Evolutionary conservation across 2,113 vertebrate genomes (phyloP).

Genomic region (Albula glossodonta): DNA sequence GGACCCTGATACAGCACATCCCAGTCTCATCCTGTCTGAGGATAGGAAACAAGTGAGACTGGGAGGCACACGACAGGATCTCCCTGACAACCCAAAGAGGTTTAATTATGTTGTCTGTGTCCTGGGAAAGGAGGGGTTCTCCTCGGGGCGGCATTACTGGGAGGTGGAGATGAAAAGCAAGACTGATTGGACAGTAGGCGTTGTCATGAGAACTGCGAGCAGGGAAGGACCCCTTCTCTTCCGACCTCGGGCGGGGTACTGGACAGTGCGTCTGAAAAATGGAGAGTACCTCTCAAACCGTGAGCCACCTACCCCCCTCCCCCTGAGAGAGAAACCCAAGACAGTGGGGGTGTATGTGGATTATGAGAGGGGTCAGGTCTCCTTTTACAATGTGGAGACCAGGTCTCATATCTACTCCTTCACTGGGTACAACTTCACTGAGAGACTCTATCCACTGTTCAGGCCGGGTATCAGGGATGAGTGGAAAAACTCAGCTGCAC

Average conservation of each 20-base stretch:
- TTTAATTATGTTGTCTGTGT: background rate
- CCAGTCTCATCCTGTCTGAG: conserved; percentile 9
- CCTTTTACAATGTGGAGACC: conserved; percentile 66
- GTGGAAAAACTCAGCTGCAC: background rate
- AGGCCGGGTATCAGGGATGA: background rate
- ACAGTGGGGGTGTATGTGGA: conserved; percentile 28
- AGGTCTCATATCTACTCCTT: conserved; percentile 67
- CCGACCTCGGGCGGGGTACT: conserved; percentile 1
- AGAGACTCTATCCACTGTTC: conserved; percentile 24
- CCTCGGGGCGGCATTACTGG: conserved; percentile 26
- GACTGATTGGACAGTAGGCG: conserved; percentile 16
- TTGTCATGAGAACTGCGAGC: background rate
- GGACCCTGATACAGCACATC: conserved; percentile 15
- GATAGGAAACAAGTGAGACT: background rate
- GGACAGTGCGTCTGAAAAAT: background rate
- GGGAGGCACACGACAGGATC: background rate
- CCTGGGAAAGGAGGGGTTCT: conserved; percentile 23
- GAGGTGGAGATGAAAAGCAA: conserved; percentile 20
- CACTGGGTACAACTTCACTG: conserved; percentile 61
- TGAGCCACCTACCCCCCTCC: background rate
- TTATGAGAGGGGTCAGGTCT: conserved; percentile 47
- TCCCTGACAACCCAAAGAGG: background rate
- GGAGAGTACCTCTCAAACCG: background rate
- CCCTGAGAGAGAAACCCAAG: background rate
- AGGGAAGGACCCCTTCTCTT: background rate